Percentiles rank a stretch among this genome's conserved stretches.
These are phyloP conservation scores for Lissonota sp. DNA, from an alignment of 2,888 invertebrate genomes.

Conservation along the genomic window DNA sequence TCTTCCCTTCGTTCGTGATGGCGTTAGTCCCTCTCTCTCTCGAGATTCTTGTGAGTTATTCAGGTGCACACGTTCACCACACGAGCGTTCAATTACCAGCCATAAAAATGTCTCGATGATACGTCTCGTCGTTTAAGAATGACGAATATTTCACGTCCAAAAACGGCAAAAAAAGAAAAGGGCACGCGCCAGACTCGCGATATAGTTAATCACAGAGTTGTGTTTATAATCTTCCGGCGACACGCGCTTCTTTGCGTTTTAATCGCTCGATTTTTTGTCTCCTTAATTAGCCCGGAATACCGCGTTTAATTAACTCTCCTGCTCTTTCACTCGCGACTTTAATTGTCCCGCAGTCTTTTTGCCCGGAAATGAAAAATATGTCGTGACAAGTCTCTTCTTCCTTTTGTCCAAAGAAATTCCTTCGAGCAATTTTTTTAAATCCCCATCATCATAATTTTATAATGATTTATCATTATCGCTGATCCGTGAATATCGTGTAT, in stretches of 20 bases:
- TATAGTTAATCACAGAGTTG: conserved; percentile 12
- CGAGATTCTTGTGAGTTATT: no score
- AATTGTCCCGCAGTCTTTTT: not conserved
- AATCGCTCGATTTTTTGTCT: conserved; percentile 26
- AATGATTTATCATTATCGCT: conserved; percentile 1
- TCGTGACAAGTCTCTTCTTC: not conserved
- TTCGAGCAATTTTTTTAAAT: not conserved
- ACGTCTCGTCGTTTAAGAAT: conserved; percentile 14
- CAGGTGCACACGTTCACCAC: not conserved
- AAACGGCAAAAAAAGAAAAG: not conserved
- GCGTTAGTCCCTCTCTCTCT: not conserved
- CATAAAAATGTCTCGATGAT: conserved; percentile 42
- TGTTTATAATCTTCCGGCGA: conserved; percentile 24
- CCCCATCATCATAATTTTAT: conserved; percentile 7
- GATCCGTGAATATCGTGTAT: not conserved
- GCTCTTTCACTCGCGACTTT: conserved; percentile 10
- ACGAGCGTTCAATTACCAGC: conserved; percentile 51
- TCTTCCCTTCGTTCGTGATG: conserved; percentile 25
- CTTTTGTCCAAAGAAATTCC: not conserved
- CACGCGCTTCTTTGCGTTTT: conserved; percentile 41
- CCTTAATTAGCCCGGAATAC: conserved; percentile 25
- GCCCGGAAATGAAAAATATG: conserved; percentile 2
- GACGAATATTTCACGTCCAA: conserved; percentile 31
- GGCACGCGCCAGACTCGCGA: conserved; percentile 14
- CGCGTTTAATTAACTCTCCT: conserved; percentile 34